These are phyloP conservation scores for Gasteruption jaculator DNA, from an alignment of 2,888 invertebrate species.

Conservation along the genomic window DNA sequence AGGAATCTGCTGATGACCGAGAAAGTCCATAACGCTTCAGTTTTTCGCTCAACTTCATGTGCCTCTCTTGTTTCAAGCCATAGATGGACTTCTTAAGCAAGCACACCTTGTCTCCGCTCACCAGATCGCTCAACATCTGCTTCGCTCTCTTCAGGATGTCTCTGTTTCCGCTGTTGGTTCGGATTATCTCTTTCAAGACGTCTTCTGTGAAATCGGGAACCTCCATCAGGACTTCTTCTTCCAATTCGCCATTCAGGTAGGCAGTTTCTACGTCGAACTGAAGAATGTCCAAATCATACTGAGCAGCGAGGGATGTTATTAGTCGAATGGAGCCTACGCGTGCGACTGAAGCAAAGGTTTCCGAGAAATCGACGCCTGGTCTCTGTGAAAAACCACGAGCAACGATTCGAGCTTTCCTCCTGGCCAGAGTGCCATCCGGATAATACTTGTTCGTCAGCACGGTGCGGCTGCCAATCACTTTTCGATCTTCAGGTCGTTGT, in stretches of 20 bases:
- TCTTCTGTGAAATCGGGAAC: constrained; percentile 14
- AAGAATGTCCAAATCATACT: constrained; percentile 18
- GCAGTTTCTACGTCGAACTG: constrained; percentile 27
- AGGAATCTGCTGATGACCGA: too few species aligned
- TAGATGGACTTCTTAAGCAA: too few species aligned
- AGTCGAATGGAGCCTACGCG: constrained; percentile 12
- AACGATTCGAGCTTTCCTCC: constrained; percentile 22
- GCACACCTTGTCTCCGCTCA: not conserved
- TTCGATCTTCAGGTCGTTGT: constrained; percentile 10
- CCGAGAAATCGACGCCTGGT: constrained; percentile 20
- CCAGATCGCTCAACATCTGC: not conserved
- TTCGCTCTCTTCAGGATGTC: constrained; percentile 8
- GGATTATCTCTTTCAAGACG: constrained; percentile 8
- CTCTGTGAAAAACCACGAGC: constrained; percentile 22
- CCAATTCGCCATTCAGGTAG: constrained; percentile 23
- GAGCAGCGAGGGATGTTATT: constrained; percentile 17
- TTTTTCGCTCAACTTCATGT: not conserved
- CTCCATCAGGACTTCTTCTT: constrained; percentile 20
- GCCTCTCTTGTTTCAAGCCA: too few species aligned
- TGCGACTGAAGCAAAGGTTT: constrained; percentile 23
- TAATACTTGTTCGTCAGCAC: constrained; percentile 20
- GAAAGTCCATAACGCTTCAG: not conserved
- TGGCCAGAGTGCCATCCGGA: constrained; percentile 13
- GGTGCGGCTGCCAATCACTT: constrained; percentile 16
- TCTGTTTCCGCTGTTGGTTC: constrained; percentile 2